Evolutionary conservation across 2,888 invertebrate species (phyloP).

Genomic region (Rambutsinella grinnellia): DNA sequence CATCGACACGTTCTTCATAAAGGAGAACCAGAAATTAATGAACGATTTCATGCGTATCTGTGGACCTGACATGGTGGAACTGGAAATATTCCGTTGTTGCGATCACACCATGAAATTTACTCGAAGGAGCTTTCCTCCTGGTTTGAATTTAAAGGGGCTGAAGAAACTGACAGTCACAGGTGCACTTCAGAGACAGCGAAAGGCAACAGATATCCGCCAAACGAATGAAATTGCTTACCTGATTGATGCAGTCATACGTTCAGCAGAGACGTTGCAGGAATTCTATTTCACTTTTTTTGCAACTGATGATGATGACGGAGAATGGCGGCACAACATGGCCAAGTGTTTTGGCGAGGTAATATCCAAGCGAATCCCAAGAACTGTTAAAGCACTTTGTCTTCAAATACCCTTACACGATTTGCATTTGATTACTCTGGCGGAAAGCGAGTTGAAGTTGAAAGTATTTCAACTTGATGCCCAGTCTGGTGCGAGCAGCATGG

Average conservation of each 20-base stretch:
- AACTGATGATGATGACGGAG: neutral
- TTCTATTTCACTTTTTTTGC: constrained; percentile 26
- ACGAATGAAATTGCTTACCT: constrained; percentile 17
- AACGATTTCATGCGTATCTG: constrained; percentile 34
- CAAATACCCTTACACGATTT: constrained; percentile 21
- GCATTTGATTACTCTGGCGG: constrained; percentile 19
- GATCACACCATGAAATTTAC: constrained; percentile 18
- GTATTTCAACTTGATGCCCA: constrained; percentile 36
- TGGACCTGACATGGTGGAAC: constrained; percentile 3
- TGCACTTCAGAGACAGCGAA: constrained; percentile 12
- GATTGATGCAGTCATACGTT: constrained; percentile 22
- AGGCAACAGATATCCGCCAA: neutral
- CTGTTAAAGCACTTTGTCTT: constrained; percentile 23
- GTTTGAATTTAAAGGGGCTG: constrained; percentile 15
- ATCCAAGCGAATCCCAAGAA: constrained; percentile 5
- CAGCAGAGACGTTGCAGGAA: constrained; percentile 20
- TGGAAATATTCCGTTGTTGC: constrained; percentile 18
- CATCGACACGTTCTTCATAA: constrained; percentile 21
- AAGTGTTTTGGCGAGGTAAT: constrained; percentile 24
- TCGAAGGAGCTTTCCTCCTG: constrained; percentile 23
- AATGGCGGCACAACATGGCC: constrained; percentile 12
- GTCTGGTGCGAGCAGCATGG: neutral
- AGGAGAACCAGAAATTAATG: constrained; percentile 24
- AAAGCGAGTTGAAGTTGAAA: constrained; percentile 19
- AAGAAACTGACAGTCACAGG: constrained; percentile 13